These are phyloP conservation scores for Labia minor DNA, from an alignment of 2,888 invertebrate genomes.

Conservation along the genomic window DNA sequence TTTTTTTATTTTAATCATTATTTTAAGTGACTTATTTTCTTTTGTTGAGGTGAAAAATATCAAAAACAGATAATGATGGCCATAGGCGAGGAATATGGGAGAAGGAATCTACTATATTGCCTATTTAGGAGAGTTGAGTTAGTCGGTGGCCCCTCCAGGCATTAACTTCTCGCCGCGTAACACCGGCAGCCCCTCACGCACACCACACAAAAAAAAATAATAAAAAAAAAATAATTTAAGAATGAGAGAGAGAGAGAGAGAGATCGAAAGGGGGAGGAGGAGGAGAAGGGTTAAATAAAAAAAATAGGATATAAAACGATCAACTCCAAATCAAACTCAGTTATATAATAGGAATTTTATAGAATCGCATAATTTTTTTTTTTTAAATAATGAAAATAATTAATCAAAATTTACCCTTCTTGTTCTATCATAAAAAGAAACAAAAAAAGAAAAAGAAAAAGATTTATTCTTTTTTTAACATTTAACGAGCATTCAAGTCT, in stretches of 20 bases:
- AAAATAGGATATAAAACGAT: neutral
- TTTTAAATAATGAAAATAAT: neutral
- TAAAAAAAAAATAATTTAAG: too few species aligned
- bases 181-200: conserved; percentile 1
- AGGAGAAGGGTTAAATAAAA: too few species aligned
- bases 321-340: neutral
- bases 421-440: neutral
- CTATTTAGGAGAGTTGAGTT: neutral
- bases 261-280: too few species aligned
- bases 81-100: too few species aligned
- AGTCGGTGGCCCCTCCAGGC: neutral
- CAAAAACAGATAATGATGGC: too few species aligned
- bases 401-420: neutral
- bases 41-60: too few species aligned
- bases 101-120: neutral
- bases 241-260: too few species aligned
- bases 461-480: neutral
- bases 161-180: neutral
- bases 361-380: too few species aligned
- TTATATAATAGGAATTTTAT: too few species aligned
- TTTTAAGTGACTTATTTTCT: too few species aligned
- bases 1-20: too few species aligned
- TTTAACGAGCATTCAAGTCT: too few species aligned
- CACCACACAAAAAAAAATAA: neutral
- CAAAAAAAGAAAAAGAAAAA: neutral